A percentile compares a stretch with the other conserved stretches of the same genome.
phyloP scores from a whole-genome alignment of 2,797 vertebrate species.

The Knipowitschia caucasica region DNA sequence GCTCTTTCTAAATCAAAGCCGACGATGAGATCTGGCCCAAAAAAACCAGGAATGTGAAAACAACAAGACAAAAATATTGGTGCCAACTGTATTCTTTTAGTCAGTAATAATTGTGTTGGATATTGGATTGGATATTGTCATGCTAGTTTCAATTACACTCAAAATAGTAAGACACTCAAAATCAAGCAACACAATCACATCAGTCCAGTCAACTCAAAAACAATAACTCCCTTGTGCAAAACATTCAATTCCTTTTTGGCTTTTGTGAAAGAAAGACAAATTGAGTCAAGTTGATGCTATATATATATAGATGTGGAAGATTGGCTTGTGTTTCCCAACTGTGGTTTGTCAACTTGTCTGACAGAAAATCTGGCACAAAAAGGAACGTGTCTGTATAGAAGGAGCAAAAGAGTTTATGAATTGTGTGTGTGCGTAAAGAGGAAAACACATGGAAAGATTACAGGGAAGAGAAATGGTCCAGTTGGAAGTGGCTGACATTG shows the following conservation, averaged over 20 bases:
- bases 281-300: not conserved
- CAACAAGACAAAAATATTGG: slow-evolving; percentile 59
- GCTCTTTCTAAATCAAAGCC: no score
- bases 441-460: slow-evolving; percentile 12
- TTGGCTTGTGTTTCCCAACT: not conserved
- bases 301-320: not conserved
- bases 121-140: slow-evolving; percentile 33
- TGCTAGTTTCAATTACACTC: slow-evolving; percentile 20
- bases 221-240: no score
- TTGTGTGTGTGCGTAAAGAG: slow-evolving; percentile 20
- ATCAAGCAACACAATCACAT: slow-evolving; percentile 19
- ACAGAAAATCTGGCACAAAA: not conserved
- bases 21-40: no score
- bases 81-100: slow-evolving; percentile 50
- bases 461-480: slow-evolving; percentile 2
- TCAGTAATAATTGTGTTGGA: slow-evolving; percentile 32
- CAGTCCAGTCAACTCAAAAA: slow-evolving; percentile 88
- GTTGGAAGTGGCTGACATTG: slow-evolving; percentile 5
- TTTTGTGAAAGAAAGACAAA: slow-evolving; percentile 78
- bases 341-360: not conserved
- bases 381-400: not conserved
- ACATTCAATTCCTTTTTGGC: slow-evolving; percentile 97
- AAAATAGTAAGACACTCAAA: slow-evolving; percentile 15
- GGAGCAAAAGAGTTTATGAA: slow-evolving; percentile 13
- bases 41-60: no score